Base-by-base conservation (phyloP, 2,113 vertebrate genomes). In the Phylloscopus trochiloides region DNA sequence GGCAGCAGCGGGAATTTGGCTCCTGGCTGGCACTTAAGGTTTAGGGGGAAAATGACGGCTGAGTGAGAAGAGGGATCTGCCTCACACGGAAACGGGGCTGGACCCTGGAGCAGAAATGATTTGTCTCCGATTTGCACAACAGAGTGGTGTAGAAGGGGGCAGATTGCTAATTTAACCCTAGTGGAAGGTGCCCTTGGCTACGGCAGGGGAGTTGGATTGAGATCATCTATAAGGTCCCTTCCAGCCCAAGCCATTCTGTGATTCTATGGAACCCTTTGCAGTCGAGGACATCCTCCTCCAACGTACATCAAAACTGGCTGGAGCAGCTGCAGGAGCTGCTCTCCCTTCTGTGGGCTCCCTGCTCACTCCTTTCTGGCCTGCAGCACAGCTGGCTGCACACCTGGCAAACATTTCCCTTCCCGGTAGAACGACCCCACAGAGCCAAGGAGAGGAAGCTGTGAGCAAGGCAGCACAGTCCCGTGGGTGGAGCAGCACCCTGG, bases 161-260 rank as follows among this genome's bases (percentile, higher is more conserved):
- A 50, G 38, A 17, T 61, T 70, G 24, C 32, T 75, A 3, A 70
- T 70, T 74, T 50, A 61, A 31, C 25, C 16, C 38, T 1, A 12
- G 28, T 15, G 65, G 9, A 51, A 29, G 9, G 24, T 51, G 36
- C 17, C 19, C 32, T 55, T 45, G 50, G 32, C 24, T 25, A 8
- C 1, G 3, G 28, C 58, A 45, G 24, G 17, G 19, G 3, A 0
- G 1, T 6, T 52, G 25, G 66, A 15, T 19, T 0, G 7, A 22
- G 25, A 19, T 6, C 7, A 29, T 58, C 13, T 43, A 10, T n/a
- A 38, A 29, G 6, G 7, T 38, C 13, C 28, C 7, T 63, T 65
- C 22, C 32, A 28, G 24, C 15, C 32, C 26, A 38, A 38, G 45
- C 22, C 10, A 5, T 36, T 43, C 63, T 1, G 6, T 22, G 36